Evolutionary conservation across 2,888 invertebrate species (phyloP), one percentile per base, ranked within the genome.

Genomic region (Agelastica alni): DNA sequence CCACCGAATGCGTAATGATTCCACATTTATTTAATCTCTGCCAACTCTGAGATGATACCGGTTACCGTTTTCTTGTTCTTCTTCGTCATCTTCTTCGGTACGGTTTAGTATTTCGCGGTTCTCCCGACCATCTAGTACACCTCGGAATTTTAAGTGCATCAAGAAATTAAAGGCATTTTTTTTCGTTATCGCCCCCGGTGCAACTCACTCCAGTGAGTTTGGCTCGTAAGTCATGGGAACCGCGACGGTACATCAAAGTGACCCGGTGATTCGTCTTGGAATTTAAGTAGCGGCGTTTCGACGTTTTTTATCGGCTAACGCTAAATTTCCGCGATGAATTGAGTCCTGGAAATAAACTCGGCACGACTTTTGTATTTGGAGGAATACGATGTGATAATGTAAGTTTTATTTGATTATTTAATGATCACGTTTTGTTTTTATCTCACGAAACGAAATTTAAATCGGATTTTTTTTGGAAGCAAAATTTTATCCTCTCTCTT

Each of bases 111-210:
- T 52, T 56, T 53, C 53, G 49, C 49, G 49, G 20, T 49, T 49
- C 49, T 49, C 32, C 20, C 20, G 31, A 32, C 49, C 41, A 49
- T 49, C 49, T 49, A 49, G 49, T 42, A 14, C 49, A 32, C 20
- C 42, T 57, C 49, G 57, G 57, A 57, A 60, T 55, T 48, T 55
- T 51, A 60, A 56, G 56, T 56, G 56, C 47, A 42, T 42, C 39
- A 41, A 45, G 55, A 53, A 51, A 47, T 47, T 44, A 44, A 41
- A 20, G 22, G n/a, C n/a, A n/a, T n/a, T n/a, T 37, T 41, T 42
- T 43, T 46, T 47, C 16, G 17, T 42, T 43, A 32, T 49, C 32
- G 22, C 37, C n/a, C 9, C 20, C 12, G 37, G 3, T n/a, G 3
- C 7, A 6, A 22, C 37, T 39, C 20, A 39, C 37, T 39, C 37